Conservation (phyloP, 2,113 vertebrate genomes). For the Tor tambroides region DNA sequence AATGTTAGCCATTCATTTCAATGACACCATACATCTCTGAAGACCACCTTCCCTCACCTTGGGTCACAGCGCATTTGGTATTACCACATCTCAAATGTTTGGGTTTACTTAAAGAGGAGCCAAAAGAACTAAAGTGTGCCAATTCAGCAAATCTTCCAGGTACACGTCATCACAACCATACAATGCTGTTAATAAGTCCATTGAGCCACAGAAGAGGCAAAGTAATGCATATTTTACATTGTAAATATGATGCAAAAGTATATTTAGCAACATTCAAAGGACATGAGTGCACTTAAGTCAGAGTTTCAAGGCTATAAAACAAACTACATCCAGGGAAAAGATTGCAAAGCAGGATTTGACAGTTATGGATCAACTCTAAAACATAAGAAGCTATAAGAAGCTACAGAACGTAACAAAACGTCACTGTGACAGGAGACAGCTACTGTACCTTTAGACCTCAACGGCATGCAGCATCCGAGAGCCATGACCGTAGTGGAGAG, state of each 20-base stretch:
- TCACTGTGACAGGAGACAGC: neutral
- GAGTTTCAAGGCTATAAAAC: neutral
- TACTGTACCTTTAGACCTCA: constrained; percentile 72
- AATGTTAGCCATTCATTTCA: constrained; percentile 42
- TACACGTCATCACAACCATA: neutral
- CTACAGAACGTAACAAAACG: neutral
- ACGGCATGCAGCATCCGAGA: constrained; percentile 73
- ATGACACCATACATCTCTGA: constrained; percentile 9
- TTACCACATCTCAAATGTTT: neutral
- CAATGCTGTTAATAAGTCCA: neutral
- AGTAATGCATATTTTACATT: neutral
- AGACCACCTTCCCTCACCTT: neutral
- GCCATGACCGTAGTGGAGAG: constrained; percentile 63
- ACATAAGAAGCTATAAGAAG: neutral
- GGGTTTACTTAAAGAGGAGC: neutral
- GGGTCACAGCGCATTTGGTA: neutral
- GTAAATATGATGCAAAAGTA: neutral
- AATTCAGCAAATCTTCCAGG: neutral
- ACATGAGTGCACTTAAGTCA: neutral
- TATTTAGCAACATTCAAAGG: neutral
- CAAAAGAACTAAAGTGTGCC: neutral
- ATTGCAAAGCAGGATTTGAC: neutral
- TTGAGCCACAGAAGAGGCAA: neutral
- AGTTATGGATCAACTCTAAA: neutral
- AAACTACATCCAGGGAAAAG: neutral